phyloP scores from a whole-genome alignment of 2,797 vertebrate genomes.

The Bryconaethiops microstoma region DNA sequence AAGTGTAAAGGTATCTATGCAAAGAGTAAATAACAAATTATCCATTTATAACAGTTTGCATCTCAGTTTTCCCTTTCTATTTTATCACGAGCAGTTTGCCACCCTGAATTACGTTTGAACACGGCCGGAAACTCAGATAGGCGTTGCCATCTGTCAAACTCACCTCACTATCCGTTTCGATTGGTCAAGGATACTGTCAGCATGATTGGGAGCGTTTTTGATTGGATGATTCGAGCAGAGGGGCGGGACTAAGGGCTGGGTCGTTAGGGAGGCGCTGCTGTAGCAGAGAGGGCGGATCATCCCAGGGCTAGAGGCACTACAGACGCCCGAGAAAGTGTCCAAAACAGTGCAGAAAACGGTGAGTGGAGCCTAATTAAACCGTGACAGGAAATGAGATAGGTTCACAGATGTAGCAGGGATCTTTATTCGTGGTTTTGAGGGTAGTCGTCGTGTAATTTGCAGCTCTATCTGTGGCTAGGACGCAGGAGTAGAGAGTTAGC shows the following conservation, averaged over 20 bases:
- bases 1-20: no score
- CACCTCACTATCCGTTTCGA: not conserved
- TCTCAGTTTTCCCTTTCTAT: not conserved
- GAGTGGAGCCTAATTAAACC: conserved; percentile 58
- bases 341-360: conserved; percentile 73
- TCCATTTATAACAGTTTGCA: no score
- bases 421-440: not conserved
- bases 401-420: not conserved
- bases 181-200: conserved; percentile 15
- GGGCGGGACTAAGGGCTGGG: conserved; percentile 40
- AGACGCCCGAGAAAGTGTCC: conserved; percentile 74
- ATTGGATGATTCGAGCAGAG: conserved; percentile 61
- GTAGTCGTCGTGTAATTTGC: not conserved
- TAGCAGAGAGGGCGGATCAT: conserved; percentile 77
- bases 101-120: not conserved
- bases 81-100: not conserved
- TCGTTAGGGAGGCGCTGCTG: conserved; percentile 54
- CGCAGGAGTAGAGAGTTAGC: conserved; percentile 48
- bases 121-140: conserved; percentile 23
- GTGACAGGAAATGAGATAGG: not conserved
- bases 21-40: no score
- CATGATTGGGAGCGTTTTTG: not conserved
- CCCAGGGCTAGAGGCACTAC: conserved; percentile 71
- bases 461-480: conserved; percentile 68
- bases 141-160: conserved; percentile 42